Evolutionary conservation across 2,113 vertebrate species (phyloP), one percentile per base, ranked within the genome.

Genomic region (Notarius quadriscutis): DNA sequence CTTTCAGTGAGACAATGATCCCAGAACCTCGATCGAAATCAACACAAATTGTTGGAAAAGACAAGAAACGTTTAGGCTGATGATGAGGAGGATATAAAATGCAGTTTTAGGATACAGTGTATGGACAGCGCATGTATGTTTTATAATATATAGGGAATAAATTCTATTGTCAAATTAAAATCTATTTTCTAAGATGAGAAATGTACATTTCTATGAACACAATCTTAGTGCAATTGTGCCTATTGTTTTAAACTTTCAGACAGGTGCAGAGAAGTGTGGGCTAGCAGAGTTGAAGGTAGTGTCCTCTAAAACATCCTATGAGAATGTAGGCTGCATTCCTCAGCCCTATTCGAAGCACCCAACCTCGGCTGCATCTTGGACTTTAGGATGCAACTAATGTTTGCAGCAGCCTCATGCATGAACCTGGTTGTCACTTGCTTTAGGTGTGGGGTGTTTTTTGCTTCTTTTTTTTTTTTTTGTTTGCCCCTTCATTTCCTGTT

Each of bases 191-290:
- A 34, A 80, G 58, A 20, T 58, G 15, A 34, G 8, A n/a, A 80
- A 80, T 58, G n/a, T 58, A 5, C 7, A 18, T 15, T 34, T 80
- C 11, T 20, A 41, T 7, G 10, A 62, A 62, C 57, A 20, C 30
- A 48, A 25, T 48, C 58, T 62, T 62, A 4, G 79, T 58, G 77
- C 53, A n/a, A 50, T 53, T 53, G 75, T 53, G 14, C n/a, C 55
- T 80, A 5, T 80, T 80, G n/a, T 80, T 80, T 81, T 34, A 41
- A 81, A 81, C 27, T 81, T 81, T 62, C 79, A 81, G 79, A 60
- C 79, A 48, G 57, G 57, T 25, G 57, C 79, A 62, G 79, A 62
- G 79, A 81, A 81, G 57, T 62, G 79, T 62, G 79, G 57, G 58
- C 55, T 14, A 62, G 48, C 57, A 22, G 30, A 62, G 30, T 48